phyloP scores from a whole-genome alignment of 2,888 invertebrate species.

The Malacosoma neustria region DNA sequence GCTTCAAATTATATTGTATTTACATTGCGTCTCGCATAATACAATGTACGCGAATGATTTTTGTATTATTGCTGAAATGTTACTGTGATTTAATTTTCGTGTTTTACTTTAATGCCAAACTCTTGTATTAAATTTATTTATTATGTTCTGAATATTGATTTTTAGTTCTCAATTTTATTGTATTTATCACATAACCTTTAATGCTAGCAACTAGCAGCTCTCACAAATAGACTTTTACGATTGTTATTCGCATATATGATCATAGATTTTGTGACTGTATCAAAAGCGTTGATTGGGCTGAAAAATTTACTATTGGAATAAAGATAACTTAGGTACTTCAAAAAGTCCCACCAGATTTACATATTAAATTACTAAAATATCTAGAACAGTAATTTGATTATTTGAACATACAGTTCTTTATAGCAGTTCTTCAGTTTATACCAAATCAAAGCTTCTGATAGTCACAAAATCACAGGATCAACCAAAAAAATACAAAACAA shows the following conservation, averaged over 20 bases:
- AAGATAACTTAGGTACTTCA: too few relatives aligned
- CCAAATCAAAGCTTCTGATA: slow-evolving; percentile 1
- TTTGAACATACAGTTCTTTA: too few relatives aligned
- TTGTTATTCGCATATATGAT: slow-evolving; percentile 28
- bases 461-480: not conserved
- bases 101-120: slow-evolving; percentile 33
- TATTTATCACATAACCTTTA: slow-evolving; percentile 68
- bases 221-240: slow-evolving; percentile 48
- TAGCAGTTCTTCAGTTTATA: too few relatives aligned
- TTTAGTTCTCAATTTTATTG: slow-evolving; percentile 67
- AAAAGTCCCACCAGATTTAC: too few relatives aligned
- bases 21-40: slow-evolving; percentile 42
- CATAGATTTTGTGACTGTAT: slow-evolving; percentile 38
- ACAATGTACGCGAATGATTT: slow-evolving; percentile 14
- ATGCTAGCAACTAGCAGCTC: slow-evolving; percentile 68
- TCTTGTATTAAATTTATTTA: slow-evolving; percentile 59
- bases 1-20: slow-evolving; percentile 49
- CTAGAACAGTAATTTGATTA: too few relatives aligned
- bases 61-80: slow-evolving; percentile 26
- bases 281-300: slow-evolving; percentile 20
- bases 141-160: slow-evolving; percentile 46
- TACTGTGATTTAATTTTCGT: slow-evolving; percentile 25
- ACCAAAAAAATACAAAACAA: slow-evolving; percentile 40
- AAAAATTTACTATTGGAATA: too few relatives aligned
- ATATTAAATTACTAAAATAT: too few relatives aligned